These are phyloP conservation scores for Lerista edwardsae DNA, from an alignment of 2,797 vertebrate species.

Conservation along the genomic window DNA sequence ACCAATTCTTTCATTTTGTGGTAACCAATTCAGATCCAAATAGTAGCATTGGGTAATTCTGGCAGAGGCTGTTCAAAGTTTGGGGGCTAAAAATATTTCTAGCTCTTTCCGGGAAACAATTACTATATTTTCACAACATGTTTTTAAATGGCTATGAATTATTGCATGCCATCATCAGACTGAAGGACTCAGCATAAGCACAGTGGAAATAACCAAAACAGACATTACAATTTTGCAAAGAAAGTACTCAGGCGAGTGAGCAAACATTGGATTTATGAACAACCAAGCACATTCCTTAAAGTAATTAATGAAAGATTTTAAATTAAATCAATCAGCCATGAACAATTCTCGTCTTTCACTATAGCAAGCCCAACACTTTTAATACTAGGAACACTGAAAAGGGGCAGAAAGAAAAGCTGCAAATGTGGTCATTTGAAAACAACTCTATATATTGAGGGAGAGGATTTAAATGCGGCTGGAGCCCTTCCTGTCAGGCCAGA, in stretches of 20 bases:
- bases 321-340: constrained; percentile 47
- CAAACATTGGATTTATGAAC: constrained; percentile 43
- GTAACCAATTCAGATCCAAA: constrained; percentile 39
- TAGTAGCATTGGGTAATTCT: constrained; percentile 32
- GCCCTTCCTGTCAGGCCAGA: neutral
- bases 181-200: constrained; percentile 14
- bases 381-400: constrained; percentile 2
- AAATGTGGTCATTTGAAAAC: fast-evolving
- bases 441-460: neutral
- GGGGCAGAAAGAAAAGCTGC: neutral
- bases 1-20: constrained; percentile 44
- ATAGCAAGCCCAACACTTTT: constrained; percentile 27
- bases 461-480: neutral
- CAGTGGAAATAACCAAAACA: constrained; percentile 33
- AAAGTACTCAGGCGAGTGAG: constrained; percentile 26
- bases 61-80: constrained; percentile 38
- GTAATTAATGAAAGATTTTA: constrained; percentile 52
- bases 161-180: neutral
- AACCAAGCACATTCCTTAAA: constrained; percentile 51
- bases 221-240: constrained; percentile 37
- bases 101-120: constrained; percentile 50
- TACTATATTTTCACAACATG: constrained; percentile 16
- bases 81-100: constrained; percentile 27
- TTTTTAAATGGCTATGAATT: constrained; percentile 41
- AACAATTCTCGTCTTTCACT: constrained; percentile 48